Percentiles rank a stretch among this genome's conserved stretches.
These are phyloP conservation scores for Penaeus japonicus DNA, from an alignment of 1,140 invertebrate species.

Conservation along the genomic window DNA sequence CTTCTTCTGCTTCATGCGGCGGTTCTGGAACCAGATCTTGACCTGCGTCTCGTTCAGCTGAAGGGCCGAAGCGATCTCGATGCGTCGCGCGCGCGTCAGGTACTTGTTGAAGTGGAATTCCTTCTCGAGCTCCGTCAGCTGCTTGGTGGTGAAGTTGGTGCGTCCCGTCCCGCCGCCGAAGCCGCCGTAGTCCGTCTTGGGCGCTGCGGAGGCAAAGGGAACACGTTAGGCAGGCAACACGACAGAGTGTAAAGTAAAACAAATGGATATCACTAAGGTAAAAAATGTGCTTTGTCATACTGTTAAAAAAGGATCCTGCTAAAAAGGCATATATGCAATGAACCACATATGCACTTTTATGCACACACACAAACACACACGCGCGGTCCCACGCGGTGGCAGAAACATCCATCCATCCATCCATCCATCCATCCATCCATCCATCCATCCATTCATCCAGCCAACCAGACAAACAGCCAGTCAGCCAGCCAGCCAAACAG, in stretches of 20 bases:
- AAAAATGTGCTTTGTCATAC: not conserved
- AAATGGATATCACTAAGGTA: not conserved
- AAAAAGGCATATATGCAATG: not conserved
- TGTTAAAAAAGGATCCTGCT: not conserved
- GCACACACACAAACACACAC: not conserved
- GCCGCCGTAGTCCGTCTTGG: constrained; percentile 62
- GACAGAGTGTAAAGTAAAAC: not conserved
- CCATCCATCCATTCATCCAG: too few species aligned
- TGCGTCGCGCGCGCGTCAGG: constrained; percentile 91
- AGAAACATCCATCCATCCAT: too few species aligned
- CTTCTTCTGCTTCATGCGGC: constrained; percentile 94
- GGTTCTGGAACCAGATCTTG: constrained; percentile 92
- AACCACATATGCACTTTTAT: not conserved
- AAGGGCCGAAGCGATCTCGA: constrained; percentile 95
- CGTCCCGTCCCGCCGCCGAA: constrained; percentile 72
- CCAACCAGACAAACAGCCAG: too few species aligned
- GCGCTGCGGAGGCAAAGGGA: constrained; percentile 53
- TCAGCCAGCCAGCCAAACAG: too few species aligned
- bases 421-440: too few species aligned
- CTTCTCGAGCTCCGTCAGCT: constrained; percentile 97
- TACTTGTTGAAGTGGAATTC: constrained; percentile 99
- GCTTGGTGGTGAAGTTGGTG: constrained; percentile 99
- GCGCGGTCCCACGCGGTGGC: too few species aligned
- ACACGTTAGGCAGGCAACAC: not conserved
- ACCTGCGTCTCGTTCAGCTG: constrained; percentile 96